Base-by-base conservation (phyloP, 2,797 vertebrate genomes). In the Lithobates sylvaticus region DNA sequence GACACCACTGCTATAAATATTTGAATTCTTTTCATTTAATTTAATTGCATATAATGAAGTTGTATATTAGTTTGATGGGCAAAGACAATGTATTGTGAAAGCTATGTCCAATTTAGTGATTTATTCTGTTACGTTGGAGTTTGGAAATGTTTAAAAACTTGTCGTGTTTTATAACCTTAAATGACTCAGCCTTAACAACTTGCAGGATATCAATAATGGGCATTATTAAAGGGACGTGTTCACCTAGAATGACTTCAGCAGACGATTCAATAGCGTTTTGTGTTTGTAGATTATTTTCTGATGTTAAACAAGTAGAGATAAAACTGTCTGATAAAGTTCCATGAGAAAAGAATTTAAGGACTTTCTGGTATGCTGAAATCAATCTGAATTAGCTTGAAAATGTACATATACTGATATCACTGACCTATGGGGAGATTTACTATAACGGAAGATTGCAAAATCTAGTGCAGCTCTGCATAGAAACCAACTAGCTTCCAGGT, bases 11-110 rank as follows among this genome's bases (percentile, higher is more conserved):
- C 58, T 76, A 83, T 47, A 76, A 83, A 83, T 75, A 65, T 75
- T 65, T 50, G 29, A 58, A 83, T 50, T 47, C 27, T 76, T 44
- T 68, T 47, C 42, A 83, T 75, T 83, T 75, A 47, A 83, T 12
- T 67, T 67, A 75, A 83, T 83, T 58, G 36, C 72, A 83, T 65
- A 67, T 75, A 75, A 83, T 83, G 27, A 67, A 73, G 39, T 15
- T 1, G 15, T 10, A 67, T 13, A 47, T 36, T 47, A 67, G 26
- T 47, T 27, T 72, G 44, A 18, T 67, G 26, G 18, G 12, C n/a
- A 47, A 12, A 44, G 26, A 47, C 42, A 29, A 47, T 83, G 42
- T 75, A 73, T 44, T 64, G 42, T 29, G 72, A 42, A 44, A 23
- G 34, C 36, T 64, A 16, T 75, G 74, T 21, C 26, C 36, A 32